Percentiles rank a stretch among this genome's conserved stretches.
These are phyloP conservation scores for Naja naja DNA, from an alignment of 2,113 vertebrate genomes.

Conservation along the genomic window DNA sequence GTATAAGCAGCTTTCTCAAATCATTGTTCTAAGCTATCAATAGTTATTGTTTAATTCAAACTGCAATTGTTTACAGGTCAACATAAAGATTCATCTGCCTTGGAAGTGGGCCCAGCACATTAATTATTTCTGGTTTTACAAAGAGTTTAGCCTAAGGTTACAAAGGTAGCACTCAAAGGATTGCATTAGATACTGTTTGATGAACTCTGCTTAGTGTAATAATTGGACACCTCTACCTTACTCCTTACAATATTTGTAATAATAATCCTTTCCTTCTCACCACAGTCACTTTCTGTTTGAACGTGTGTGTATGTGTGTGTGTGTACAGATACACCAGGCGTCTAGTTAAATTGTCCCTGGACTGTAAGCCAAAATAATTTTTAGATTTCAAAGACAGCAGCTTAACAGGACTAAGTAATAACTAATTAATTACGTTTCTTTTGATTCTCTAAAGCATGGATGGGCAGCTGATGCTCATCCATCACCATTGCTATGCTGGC, in stretches of 20 bases:
- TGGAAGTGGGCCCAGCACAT: neutral
- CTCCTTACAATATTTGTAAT: neutral
- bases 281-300: neutral
- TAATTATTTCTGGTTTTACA: neutral
- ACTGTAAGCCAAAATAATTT: neutral
- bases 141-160: neutral
- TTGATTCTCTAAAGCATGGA: neutral
- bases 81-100: neutral
- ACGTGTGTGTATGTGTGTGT: neutral
- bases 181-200: neutral
- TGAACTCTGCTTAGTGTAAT: neutral
- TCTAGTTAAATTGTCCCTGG: neutral
- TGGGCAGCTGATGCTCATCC: neutral
- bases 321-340: neutral
- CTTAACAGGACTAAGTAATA: neutral
- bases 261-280: neutral
- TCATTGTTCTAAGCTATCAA: neutral
- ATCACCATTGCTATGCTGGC: neutral
- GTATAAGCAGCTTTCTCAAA: neutral
- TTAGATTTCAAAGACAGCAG: neutral
- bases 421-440: neutral
- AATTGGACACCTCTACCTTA: neutral
- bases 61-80: neutral
- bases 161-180: neutral
- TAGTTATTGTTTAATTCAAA: conserved; percentile 5